Percentiles rank a stretch among this genome's conserved stretches.
Conservation (phyloP, 2,113 vertebrate genomes). For the Paramormyrops kingsleyae region DNA sequence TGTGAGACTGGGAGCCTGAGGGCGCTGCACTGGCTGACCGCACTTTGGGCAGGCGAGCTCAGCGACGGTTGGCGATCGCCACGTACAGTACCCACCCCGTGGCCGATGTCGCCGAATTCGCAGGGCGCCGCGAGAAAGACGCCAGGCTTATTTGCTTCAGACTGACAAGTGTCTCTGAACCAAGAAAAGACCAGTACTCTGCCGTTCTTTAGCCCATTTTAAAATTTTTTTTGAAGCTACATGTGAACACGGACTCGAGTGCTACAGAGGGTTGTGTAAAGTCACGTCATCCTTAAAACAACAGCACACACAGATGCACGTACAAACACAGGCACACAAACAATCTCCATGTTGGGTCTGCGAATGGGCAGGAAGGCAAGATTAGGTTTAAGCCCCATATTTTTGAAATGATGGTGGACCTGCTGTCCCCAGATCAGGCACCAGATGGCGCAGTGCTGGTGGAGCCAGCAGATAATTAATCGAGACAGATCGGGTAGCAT, state of each 20-base stretch:
- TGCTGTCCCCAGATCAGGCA: constrained; percentile 64
- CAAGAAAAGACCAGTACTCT: not conserved
- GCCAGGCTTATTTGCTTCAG: not conserved
- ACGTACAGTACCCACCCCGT: not conserved
- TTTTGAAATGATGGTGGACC: constrained; percentile 59
- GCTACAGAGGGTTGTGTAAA: not conserved
- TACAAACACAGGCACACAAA: constrained; percentile 24
- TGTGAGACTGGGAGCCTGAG: constrained; percentile 48
- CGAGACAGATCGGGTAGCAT: constrained; percentile 74
- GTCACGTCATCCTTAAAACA: constrained; percentile 12
- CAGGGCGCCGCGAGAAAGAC: not conserved
- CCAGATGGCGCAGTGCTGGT: constrained; percentile 71
- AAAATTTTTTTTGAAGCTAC: not conserved
- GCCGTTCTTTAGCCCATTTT: not conserved
- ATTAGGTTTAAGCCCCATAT: constrained; percentile 61
- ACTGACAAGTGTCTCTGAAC: not conserved
- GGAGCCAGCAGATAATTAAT: constrained; percentile 72
- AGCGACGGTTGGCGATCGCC: not conserved
- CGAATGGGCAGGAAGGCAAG: constrained; percentile 53
- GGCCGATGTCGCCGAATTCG: not conserved
- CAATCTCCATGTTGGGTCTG: constrained; percentile 36
- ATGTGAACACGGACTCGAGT: not conserved
- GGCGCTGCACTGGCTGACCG: not conserved
- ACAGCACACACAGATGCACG: constrained; percentile 20
- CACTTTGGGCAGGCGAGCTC: not conserved